phyloP scores from a whole-genome alignment of 2,888 invertebrate species.

The Hetaerina titia region DNA sequence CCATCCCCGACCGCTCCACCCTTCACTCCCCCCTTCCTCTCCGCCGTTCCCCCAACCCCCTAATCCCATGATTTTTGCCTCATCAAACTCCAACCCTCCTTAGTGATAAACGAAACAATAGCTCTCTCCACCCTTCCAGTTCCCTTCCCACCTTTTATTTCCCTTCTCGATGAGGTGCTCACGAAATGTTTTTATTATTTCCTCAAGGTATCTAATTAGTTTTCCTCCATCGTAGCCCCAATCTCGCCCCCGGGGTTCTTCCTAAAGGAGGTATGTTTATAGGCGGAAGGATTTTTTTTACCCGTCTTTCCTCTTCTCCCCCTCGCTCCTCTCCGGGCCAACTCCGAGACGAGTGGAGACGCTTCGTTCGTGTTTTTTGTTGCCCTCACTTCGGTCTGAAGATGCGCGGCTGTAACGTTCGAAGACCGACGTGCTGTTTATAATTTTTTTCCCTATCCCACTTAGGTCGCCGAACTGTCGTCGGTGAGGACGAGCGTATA shows the following conservation, averaged over 20 bases:
- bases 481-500: too few species aligned
- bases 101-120: background rate
- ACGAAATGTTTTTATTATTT: background rate
- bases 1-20: background rate
- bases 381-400: background rate
- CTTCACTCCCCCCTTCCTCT: background rate
- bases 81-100: constrained; percentile 2
- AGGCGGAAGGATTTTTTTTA: background rate
- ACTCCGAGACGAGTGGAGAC: background rate
- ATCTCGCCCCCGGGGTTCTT: background rate
- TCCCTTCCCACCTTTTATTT: background rate
- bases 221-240: background rate
- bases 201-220: constrained; percentile 9
- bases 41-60: background rate
- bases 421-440: background rate
- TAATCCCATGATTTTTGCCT: constrained; percentile 21
- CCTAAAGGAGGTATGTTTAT: constrained; percentile 2
- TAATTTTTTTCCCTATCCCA: background rate
- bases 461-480: background rate
- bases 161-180: background rate
- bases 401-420: background rate
- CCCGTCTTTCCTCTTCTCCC: background rate
- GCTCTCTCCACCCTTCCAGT: background rate
- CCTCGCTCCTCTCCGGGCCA: background rate
- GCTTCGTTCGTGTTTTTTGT: background rate